Evolutionary conservation across 1,140 invertebrate species (phyloP), one percentile per base, ranked within the genome.

Genomic region (Lordiphosa clarofinis): DNA sequence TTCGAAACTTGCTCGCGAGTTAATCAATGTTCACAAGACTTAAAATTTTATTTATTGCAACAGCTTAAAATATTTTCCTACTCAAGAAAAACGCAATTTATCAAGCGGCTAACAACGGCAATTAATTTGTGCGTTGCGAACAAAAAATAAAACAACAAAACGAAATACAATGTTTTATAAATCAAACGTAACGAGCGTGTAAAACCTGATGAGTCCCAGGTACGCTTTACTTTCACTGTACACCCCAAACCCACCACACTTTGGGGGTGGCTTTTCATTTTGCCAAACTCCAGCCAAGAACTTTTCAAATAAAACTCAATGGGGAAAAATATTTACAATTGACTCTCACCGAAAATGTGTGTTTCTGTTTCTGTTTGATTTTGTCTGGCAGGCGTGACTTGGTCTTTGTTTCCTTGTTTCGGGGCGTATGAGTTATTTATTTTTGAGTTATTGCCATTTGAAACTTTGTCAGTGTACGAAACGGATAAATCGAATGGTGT

Each of bases 171-270:
- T 86, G 65, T 84, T 84, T 84, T 84, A 84, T 84, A 84, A 84
- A 84, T 86, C 78, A 84, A 84, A 84, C 79, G 79, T 84, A 84
- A 84, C 78, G 79, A 84, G 78, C 78, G 78, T 84, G 79, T 86
- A 84, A 68, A 59, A 78, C 79, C 68, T 67, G 57, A 66, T 54
- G 70, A 55, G 28, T 42, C 31, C 54, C 52, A 36, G 15, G 48
- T 42, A 66, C 42, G 19, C 28, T 15, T 33, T 36, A 47, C 8
- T 13, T 11, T 21, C 31, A 21, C 38, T 15, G 3, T 9, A 5
- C 19, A n/a, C n/a, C n/a, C n/a, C n/a, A n/a, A n/a, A n/a, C n/a
- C n/a, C n/a, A n/a, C n/a, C n/a, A n/a, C n/a, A n/a, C 42, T 53
- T 56, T 54, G 54, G 61, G 66, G 66, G 62, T 75, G 31, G 57